Base-by-base conservation (phyloP, 64 coral and sea anemone genomes). In the Pocillopora verrucosa region DNA sequence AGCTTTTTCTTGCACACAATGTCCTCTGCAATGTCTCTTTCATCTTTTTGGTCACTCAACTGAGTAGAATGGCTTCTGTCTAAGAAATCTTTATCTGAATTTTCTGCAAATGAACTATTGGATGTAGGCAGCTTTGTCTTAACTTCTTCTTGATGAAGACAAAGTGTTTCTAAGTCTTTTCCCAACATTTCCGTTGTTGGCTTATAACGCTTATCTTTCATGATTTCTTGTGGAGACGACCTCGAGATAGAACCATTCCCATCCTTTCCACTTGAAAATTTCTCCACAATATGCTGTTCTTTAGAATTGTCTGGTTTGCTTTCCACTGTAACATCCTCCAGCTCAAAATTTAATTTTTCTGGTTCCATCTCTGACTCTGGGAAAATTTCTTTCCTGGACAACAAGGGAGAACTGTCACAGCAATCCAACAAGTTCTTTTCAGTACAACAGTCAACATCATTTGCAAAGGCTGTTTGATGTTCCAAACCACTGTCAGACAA, bases 1-100 rank as follows among this genome's bases (percentile, higher is more conserved):
- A 72, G 35, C 37, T 85, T 85, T 45, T 85, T 85, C 64, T 72
- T 51, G 36, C 82, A 72, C 26, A 41, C 63, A 16, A 85, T 41
- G 20, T 7, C 65, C 36, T 11, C 38, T 56, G 1, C 41, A 72
- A 20, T 22, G 68, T 85, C 65, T n/a, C 1, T 41, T 57, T 70
- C 41, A 72, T 65, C 65, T 85, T 45, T 85, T 15, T 26, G 20
- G 30, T 58, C 64, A 36, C 15, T 25, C 22, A 3, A 2, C 4
- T 72, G 63, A 26, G n/a, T 22, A n/a, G n/a, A 24, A 57, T 13
- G 56, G 41, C 60, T 51, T 36, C 17, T 67, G 20, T 70, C 56
- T n/a, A 85, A 11, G 10, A 57, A 1, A 16, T 72, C 22, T 72
- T 56, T 85, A 10, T 24, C 38, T 85, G 36, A 10, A 56, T 2